These are phyloP conservation scores for Sparidentex hasta DNA, from an alignment of 2,797 vertebrate species.

Conservation along the genomic window DNA sequence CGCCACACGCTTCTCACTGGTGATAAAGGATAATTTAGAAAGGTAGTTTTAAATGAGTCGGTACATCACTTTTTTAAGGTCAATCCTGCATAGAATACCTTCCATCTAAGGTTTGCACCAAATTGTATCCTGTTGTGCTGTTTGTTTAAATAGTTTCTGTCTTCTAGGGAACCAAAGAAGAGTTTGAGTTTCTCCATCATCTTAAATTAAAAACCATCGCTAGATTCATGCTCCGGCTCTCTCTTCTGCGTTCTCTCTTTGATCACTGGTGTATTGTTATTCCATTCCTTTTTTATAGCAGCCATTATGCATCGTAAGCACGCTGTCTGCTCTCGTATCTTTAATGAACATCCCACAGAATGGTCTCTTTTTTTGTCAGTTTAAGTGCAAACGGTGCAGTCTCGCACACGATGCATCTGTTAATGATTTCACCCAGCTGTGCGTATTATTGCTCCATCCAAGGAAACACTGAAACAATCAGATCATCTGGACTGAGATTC, in stretches of 20 bases:
- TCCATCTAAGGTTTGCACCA: neutral
- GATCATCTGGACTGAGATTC: constrained; percentile 35
- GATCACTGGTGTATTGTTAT: constrained; percentile 39
- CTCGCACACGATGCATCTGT: constrained; percentile 28
- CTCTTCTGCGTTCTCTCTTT: constrained; percentile 24
- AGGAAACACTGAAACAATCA: constrained; percentile 56
- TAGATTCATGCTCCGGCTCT: constrained; percentile 10
- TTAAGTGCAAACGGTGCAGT: constrained; percentile 27
- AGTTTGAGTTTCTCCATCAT: neutral
- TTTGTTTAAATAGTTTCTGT: neutral
- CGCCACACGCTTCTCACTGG: too few species aligned
- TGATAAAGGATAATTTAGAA: too few species aligned
- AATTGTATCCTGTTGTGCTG: neutral
- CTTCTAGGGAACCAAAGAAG: too few species aligned
- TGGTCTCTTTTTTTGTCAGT: constrained; percentile 32
- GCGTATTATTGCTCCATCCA: constrained; percentile 52
- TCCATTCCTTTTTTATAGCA: constrained; percentile 48
- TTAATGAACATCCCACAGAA: constrained; percentile 54
- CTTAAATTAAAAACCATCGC: constrained; percentile 10
- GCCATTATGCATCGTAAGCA: constrained; percentile 34
- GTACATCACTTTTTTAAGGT: too few species aligned
- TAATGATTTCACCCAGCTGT: constrained; percentile 68
- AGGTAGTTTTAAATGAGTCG: too few species aligned
- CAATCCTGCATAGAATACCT: too few species aligned
- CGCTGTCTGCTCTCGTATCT: constrained; percentile 39